Evolutionary conservation across 2,113 vertebrate species (phyloP), one percentile per base, ranked within the genome.

Genomic region (Seriola dumerili): DNA sequence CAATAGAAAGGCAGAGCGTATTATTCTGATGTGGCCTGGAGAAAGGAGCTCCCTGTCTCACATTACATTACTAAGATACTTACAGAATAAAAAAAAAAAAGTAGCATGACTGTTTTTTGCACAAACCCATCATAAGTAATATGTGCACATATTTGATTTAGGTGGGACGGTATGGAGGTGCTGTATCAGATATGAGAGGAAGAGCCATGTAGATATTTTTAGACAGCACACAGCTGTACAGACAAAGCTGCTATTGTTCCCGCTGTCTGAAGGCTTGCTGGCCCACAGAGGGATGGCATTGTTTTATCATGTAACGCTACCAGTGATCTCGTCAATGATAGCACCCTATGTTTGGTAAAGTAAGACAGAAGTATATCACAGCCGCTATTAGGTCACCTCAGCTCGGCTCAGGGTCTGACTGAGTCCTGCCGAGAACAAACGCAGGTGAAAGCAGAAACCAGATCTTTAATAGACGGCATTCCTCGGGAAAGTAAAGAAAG

Each of bases 241-340:
- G 57, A 95, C 94, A 95, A 92, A 89, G 89, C 77, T 34, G 12
- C 69, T 80, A 91, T 94, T 95, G 94, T 94, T 84, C 84, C 62
- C 23, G 44, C 70, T 73, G 86, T 90, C 89, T 92, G 89, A 83
- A 75, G 83, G 85, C 81, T 70, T 70, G 87, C 85, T 72, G 75
- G 87, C 84, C 85, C 85, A 89, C 89, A 90, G 92, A 95, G 88
- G 90, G 85, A 93, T 90, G 89, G 68, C 89, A 93, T 95, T 95
- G 94, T 95, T 91, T 94, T 92, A 94, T 93, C 83, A 78, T 87
- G 93, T 95, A 95, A 95, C 54, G 88, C 88, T 93, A 95, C 91
- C 94, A 89, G 91, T 65, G 91, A 92, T 88, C 85, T 82, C 86
- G 77, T 90, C 90, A 89, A 75, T 9, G 93, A 94, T 94, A 94